A percentile compares a stretch with the other conserved stretches of the same genome.
Evolutionary conservation across 2,888 invertebrate species (phyloP).

Genomic region (Orthosia cruda): DNA sequence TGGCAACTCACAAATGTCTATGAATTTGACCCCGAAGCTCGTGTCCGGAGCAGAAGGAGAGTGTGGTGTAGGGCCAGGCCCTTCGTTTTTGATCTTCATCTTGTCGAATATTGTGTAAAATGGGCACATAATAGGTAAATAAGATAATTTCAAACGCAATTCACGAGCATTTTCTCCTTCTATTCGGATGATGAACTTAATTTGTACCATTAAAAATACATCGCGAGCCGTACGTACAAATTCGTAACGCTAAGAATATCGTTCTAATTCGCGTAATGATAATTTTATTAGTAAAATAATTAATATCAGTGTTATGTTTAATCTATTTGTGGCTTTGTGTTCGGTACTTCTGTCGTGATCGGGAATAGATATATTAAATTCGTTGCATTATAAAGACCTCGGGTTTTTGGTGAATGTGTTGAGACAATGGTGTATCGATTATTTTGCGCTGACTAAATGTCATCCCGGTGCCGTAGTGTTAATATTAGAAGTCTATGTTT

Average conservation of each 20-base stretch:
- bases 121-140: constrained; percentile 92
- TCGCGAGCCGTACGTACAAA: constrained; percentile 80
- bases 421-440: constrained; percentile 92
- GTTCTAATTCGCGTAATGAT: constrained; percentile 88
- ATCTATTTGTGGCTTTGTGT: constrained; percentile 73
- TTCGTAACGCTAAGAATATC: constrained; percentile 90
- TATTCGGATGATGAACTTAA: constrained; percentile 62
- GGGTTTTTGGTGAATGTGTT: constrained; percentile 88
- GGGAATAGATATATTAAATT: constrained; percentile 67
- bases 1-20: constrained; percentile 90
- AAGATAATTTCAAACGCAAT: constrained; percentile 73
- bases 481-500: constrained; percentile 91
- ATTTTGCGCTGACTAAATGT: constrained; percentile 92
- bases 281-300: constrained; percentile 83
- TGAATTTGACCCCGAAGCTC: constrained; percentile 92
- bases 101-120: constrained; percentile 89
- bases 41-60: constrained; percentile 90
- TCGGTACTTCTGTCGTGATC: constrained; percentile 62
- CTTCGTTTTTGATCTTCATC: constrained; percentile 90
- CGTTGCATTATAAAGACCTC: constrained; percentile 80
- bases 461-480: constrained; percentile 91
- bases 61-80: constrained; percentile 91
- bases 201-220: constrained; percentile 82
- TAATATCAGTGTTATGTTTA: constrained; percentile 85
- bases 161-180: constrained; percentile 46